A percentile compares a stretch with the other conserved stretches of the same genome.
Evolutionary conservation across 2,797 vertebrate genomes (phyloP).

Genomic region (Hemitrygon akajei): DNA sequence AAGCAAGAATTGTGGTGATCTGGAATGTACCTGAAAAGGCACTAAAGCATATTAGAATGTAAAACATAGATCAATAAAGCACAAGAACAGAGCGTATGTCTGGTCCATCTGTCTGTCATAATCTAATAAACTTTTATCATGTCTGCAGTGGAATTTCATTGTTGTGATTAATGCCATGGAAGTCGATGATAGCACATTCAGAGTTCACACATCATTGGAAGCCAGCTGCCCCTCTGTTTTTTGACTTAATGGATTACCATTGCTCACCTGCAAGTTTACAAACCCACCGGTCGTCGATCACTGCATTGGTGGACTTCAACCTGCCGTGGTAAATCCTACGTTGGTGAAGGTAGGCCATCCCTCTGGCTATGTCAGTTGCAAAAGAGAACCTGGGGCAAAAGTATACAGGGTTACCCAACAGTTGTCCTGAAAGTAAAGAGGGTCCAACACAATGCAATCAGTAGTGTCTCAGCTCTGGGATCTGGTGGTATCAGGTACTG

Average conservation of each 20-base stretch:
- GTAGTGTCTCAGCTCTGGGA: no score
- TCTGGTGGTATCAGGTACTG: no score
- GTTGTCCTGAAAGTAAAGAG: background rate
- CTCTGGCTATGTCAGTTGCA: constrained; percentile 68
- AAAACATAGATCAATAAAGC: background rate
- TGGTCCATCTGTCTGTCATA: no score
- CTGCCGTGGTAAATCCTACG: constrained; percentile 65
- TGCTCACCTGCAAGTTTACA: constrained; percentile 73
- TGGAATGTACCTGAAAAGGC: background rate
- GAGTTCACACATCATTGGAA: background rate
- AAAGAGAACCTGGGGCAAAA: constrained; percentile 68
- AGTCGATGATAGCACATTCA: background rate
- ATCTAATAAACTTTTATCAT: no score
- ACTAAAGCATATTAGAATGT: background rate
- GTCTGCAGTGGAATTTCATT: no score
- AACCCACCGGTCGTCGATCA: constrained; percentile 74
- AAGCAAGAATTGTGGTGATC: background rate
- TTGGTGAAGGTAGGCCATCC: constrained; percentile 73
- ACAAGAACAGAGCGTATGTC: no score
- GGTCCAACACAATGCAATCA: background rate
- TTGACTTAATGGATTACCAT: background rate
- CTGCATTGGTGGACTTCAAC: constrained; percentile 70
- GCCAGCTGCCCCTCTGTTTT: background rate
- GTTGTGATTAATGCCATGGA: background rate
- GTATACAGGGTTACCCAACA: background rate